Base-by-base conservation (phyloP, 2,888 invertebrate genomes). In the Saturnia pavonia region DNA sequence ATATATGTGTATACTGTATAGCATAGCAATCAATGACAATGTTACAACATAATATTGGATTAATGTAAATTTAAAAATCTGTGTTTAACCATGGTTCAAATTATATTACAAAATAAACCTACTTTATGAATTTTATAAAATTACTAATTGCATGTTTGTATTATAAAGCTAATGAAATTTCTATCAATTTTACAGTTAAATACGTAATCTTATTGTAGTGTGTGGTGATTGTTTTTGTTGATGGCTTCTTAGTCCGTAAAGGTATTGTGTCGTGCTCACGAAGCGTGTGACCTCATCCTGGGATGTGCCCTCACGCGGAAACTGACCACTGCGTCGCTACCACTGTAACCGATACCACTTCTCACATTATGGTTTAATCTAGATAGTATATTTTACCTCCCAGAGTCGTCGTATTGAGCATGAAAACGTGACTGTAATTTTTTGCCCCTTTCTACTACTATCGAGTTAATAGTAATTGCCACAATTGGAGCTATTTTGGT, bases 271-370 rank as follows among this genome's bases (percentile, higher is more conserved):
- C 77, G 85, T 90, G 91, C 74, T 86, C 88, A 91, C 80, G 73
- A 77, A 90, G 86, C 92, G 88, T 92, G 88, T 86, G 86, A 89
- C 88, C 88, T 86, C 87, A 85, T 86, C 87, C 85, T 81, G 80
- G 85, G 82, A 81, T 83, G 85, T 77, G 83, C 86, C 86, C 81
- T 86, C 82, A 85, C 82, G 88, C 88, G 91, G 87, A 91, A 92
- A 91, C 88, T 86, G 84, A 82, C 87, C 84, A 85, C 84, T 83
- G 80, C 82, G 82, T 84, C 82, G 82, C 80, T 80, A 82, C 78
- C 78, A 72, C 77, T 87, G 92, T 90, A 92, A 92, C 88, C 82
- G 76, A 92, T 85, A 92, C 92, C 90, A 74, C 80, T 79, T 78
- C 76, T 78, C 74, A 45, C 48, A 57, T 60, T 63, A 68, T 71